These are phyloP conservation scores for Mesembrinibis cayennensis DNA, from an alignment of 2,113 vertebrate species.

Conservation along the genomic window DNA sequence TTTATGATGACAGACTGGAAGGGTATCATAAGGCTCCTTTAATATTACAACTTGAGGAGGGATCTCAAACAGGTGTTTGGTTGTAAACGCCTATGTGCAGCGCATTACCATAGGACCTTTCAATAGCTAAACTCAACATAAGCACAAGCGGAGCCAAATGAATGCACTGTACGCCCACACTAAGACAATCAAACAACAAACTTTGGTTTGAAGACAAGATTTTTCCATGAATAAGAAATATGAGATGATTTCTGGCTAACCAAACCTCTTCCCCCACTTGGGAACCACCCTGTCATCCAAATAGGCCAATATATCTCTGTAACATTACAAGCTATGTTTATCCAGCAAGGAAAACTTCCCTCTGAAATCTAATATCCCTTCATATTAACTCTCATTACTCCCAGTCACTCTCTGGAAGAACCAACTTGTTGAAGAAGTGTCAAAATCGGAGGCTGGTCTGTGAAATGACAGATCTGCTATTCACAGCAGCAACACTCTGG, in stretches of 20 bases:
- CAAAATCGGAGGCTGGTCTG: neutral
- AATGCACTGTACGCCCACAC: neutral
- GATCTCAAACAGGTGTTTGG: neutral
- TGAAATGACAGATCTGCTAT: neutral
- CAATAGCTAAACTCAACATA: neutral
- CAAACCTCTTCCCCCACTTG: neutral
- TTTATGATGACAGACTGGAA: neutral
- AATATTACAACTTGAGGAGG: neutral
- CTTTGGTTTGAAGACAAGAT: neutral
- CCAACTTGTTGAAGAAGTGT: neutral
- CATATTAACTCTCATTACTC: neutral
- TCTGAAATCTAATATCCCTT: neutral
- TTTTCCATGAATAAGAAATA: neutral
- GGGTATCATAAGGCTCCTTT: neutral
- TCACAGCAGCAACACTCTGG: neutral
- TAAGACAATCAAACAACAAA: neutral
- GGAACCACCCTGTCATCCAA: neutral
- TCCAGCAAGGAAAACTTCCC: neutral
- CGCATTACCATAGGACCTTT: neutral
- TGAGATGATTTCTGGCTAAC: neutral
- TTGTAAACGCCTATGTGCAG: neutral
- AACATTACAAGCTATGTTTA: neutral
- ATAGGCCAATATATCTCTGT: neutral
- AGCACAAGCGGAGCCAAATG: neutral
- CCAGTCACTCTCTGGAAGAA: neutral